Evolutionary conservation across 2,797 vertebrate genomes (phyloP).

Genomic region (Ispidina picta): DNA sequence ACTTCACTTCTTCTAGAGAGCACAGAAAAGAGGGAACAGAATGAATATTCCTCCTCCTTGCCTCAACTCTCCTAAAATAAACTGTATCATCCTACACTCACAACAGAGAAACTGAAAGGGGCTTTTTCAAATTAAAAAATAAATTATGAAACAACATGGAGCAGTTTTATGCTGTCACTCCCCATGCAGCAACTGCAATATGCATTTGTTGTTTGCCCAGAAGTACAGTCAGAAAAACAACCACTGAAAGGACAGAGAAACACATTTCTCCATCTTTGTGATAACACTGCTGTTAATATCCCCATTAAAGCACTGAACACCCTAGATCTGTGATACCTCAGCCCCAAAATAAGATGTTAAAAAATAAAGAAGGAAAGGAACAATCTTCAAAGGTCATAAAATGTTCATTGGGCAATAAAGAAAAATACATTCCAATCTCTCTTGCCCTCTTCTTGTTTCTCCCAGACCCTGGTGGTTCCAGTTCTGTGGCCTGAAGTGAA

Average conservation of each 20-base stretch:
- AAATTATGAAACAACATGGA: neutral
- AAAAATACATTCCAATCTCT: neutral
- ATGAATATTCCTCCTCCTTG: neutral
- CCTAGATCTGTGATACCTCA: neutral
- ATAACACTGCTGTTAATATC: neutral
- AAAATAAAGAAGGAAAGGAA: neutral
- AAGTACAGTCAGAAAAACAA: neutral
- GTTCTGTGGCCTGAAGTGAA: neutral
- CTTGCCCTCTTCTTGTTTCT: neutral
- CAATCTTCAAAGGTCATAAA: neutral
- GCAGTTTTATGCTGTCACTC: neutral
- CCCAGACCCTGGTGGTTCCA: neutral
- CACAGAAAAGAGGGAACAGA: neutral
- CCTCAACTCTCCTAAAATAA: neutral
- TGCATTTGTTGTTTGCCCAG: fast-evolving
- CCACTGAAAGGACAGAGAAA: neutral
- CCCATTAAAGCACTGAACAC: neutral
- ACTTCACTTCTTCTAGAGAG: neutral
- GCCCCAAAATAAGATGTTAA: neutral
- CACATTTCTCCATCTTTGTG: neutral
- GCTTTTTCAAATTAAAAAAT: neutral
- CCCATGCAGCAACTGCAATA: neutral
- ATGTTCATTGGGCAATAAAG: neutral
- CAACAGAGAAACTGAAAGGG: neutral
- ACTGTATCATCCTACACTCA: neutral